Conservation (phyloP, 2,888 invertebrate genomes). For the Brenthis ino region DNA sequence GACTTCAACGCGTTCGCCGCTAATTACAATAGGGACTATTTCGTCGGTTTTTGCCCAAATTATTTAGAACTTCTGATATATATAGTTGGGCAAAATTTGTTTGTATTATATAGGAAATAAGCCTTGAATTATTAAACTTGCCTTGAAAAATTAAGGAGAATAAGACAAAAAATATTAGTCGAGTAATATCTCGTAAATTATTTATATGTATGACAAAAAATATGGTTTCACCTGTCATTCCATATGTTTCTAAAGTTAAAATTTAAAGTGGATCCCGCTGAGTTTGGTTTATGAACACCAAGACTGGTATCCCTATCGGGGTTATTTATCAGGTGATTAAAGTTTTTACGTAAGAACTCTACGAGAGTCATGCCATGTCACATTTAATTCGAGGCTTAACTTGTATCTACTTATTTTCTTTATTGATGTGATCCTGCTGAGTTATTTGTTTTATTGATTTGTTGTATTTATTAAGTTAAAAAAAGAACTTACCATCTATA, state of each 20-base stretch:
- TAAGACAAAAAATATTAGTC: not conserved
- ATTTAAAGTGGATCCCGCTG: constrained; percentile 49
- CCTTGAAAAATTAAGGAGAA: too few relatives aligned
- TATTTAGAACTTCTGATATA: not conserved
- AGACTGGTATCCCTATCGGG: constrained; percentile 21
- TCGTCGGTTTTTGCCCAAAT: too few relatives aligned
- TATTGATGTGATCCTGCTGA: constrained; percentile 1
- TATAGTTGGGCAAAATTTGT: constrained; percentile 2
- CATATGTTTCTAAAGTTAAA: constrained; percentile 39
- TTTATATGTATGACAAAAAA: constrained; percentile 25
- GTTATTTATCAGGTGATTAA: constrained; percentile 27
- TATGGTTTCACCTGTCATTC: constrained; percentile 28
- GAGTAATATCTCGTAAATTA: constrained; percentile 1
- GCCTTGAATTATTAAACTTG: too few relatives aligned
- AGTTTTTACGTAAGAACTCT: constrained; percentile 25
- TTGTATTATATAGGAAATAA: too few relatives aligned
- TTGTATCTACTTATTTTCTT: constrained; percentile 4
- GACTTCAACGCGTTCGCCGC: constrained; percentile 36
- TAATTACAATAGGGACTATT: not conserved
- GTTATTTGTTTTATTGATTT: not conserved
- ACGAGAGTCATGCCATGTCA: constrained; percentile 26
- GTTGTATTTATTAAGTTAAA: not conserved
- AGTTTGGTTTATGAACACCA: constrained; percentile 54
- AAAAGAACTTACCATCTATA: not conserved
- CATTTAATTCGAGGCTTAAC: constrained; percentile 24